Conservation (phyloP, 37 sponge, comb jelly and placozoan genomes). For the Bolinopsis microptera region DNA sequence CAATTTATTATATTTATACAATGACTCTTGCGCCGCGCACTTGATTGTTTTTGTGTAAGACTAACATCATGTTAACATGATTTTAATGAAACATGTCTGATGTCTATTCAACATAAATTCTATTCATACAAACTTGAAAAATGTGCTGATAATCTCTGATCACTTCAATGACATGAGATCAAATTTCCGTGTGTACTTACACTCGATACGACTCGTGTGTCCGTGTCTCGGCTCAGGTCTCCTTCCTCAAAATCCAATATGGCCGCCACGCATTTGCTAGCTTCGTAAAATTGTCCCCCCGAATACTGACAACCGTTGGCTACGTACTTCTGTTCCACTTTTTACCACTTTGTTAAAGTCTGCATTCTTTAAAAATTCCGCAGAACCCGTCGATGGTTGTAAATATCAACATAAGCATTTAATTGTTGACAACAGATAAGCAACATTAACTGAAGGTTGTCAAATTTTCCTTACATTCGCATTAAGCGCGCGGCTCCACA, state of each 20-base stretch:
- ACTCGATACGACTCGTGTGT: not conserved
- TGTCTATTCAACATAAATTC: too few species aligned
- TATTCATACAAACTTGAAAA: too few species aligned
- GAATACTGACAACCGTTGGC: constrained; percentile 17
- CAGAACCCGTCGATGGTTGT: too few species aligned
- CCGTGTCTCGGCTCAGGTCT: not conserved
- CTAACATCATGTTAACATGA: not conserved
- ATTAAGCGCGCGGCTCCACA: too few species aligned
- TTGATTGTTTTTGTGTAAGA: not conserved
- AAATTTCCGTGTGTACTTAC: not conserved
- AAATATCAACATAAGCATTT: too few species aligned
- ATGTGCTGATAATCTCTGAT: too few species aligned
- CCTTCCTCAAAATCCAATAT: constrained; percentile 38
- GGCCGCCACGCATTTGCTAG: constrained; percentile 38
- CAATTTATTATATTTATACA: not conserved
- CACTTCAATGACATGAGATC: not conserved
- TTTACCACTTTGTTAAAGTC: too few species aligned
- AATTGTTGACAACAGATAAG: too few species aligned
- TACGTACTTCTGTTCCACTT: too few species aligned
- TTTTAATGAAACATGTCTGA: not conserved
- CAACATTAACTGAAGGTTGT: too few species aligned
- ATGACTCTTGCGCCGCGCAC: not conserved
- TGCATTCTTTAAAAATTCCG: too few species aligned
- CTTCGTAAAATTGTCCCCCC: not conserved
- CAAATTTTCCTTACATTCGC: too few species aligned